Evolutionary conservation across 2,888 invertebrate species (phyloP).

Genomic region (Erpobdella octoculata): DNA sequence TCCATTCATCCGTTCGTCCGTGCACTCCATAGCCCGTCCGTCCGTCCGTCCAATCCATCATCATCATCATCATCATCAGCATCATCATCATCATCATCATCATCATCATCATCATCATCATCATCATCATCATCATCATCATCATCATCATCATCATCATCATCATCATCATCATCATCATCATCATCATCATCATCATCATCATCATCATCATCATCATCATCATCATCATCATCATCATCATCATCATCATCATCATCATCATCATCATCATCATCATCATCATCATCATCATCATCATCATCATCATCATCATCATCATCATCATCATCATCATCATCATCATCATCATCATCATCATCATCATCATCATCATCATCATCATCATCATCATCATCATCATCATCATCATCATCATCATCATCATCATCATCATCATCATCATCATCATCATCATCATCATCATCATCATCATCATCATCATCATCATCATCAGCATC

Average conservation of each 20-base stretch:
- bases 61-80: not conserved
- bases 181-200: constrained; percentile 4
- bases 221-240: not conserved
- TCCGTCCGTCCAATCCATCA: not conserved
- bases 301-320: not conserved
- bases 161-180: not conserved
- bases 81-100: constrained; percentile 5
- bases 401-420: constrained; percentile 3
- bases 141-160: constrained; percentile 11
- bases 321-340: constrained; percentile 8
- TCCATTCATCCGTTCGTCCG: no score
- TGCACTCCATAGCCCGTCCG: no score
- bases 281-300: not conserved
- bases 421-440: constrained; percentile 13
- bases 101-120: constrained; percentile 8
- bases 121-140: constrained; percentile 16
- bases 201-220: constrained; percentile 14
- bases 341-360: constrained; percentile 3
- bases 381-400: constrained; percentile 11
- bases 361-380: not conserved
- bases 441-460: constrained; percentile 17
- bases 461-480: not conserved
- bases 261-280: constrained; percentile 14
- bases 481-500: not conserved
- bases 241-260: constrained; percentile 1